phyloP scores from a whole-genome alignment of 2,797 vertebrate species.

The Pachyuromys duprasi region DNA sequence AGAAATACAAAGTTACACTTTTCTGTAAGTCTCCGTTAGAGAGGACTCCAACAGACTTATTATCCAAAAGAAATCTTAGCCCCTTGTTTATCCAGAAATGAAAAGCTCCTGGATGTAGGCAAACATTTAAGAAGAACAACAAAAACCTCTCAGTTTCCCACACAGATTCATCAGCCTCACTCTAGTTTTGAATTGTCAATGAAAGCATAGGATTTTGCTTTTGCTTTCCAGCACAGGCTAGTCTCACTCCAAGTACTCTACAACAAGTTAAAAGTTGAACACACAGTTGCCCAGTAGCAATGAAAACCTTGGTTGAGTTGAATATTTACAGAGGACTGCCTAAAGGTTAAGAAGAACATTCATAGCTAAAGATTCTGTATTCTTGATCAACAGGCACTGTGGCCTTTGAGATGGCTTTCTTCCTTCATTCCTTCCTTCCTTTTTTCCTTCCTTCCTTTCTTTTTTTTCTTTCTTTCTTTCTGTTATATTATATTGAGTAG shows the following conservation, averaged over 20 bases:
- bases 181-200: background rate
- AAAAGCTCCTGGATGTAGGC: background rate
- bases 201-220: conserved; percentile 13
- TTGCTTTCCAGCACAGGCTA: background rate
- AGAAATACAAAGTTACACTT: conserved; percentile 1
- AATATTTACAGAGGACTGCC: background rate
- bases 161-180: background rate
- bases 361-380: background rate
- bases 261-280: background rate
- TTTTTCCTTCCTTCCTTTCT: background rate
- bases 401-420: background rate
- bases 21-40: background rate
- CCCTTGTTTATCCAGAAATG: background rate
- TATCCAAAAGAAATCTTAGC: background rate
- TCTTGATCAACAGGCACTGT: background rate
- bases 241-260: background rate
- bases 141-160: background rate
- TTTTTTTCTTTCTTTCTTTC: background rate
- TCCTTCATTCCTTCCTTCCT: background rate
- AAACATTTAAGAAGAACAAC: background rate
- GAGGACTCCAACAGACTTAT: background rate
- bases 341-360: background rate
- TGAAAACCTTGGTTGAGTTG: background rate
- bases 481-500: background rate
- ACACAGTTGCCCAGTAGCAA: background rate